phyloP scores from a whole-genome alignment of 2,797 vertebrate species.

The Falco peregrinus region DNA sequence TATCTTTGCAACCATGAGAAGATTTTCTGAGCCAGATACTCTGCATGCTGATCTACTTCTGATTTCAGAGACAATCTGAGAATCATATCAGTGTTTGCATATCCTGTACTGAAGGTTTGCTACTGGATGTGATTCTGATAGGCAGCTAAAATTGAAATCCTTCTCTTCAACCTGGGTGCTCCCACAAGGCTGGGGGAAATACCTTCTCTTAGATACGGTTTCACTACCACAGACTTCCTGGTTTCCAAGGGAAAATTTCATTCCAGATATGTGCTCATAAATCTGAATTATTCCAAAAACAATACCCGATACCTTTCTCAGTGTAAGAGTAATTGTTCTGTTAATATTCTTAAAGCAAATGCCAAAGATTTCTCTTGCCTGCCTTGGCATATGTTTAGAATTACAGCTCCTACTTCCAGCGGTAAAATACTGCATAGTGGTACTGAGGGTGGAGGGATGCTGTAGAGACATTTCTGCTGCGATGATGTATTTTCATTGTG shows the following conservation, averaged over 20 bases:
- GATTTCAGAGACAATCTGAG: background rate
- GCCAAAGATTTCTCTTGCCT: slow-evolving; percentile 5
- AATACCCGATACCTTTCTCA: background rate
- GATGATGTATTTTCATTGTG: slow-evolving; percentile 2
- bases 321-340: background rate
- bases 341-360: slow-evolving; percentile 37
- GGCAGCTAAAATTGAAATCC: background rate
- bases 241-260: background rate
- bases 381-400: background rate
- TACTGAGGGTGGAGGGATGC: background rate
- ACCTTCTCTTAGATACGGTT: background rate
- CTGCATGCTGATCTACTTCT: background rate
- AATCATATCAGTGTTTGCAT: background rate
- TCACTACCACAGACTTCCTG: background rate
- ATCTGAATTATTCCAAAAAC: slow-evolving; percentile 13
- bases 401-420: background rate
- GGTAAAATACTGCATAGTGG: background rate
- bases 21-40: background rate
- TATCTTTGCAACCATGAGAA: background rate
- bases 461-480: background rate
- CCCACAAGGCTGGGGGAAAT: background rate
- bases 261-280: background rate
- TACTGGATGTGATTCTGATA: background rate
- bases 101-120: background rate
- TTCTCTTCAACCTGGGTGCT: background rate